Conservation (phyloP, 2,888 invertebrate species). For the Isotomurus palustris region DNA sequence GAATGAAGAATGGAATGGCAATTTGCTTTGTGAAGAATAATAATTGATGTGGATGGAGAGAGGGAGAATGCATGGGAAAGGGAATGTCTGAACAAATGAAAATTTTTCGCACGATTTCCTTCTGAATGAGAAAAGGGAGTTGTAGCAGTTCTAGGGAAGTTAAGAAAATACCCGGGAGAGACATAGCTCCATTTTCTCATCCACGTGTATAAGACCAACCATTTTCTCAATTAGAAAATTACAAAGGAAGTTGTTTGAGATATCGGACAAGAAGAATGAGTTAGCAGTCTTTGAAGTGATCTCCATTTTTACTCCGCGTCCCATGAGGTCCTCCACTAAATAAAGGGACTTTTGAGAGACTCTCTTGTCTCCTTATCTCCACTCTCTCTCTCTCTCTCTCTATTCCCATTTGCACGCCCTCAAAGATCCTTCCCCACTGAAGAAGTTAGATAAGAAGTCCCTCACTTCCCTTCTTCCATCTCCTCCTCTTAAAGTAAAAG, state of each 20-base stretch:
- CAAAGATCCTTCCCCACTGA: too few species aligned
- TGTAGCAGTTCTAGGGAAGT: slow-evolving; percentile 23
- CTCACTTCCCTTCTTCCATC: too few species aligned
- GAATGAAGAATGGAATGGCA: neutral
- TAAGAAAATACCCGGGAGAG: slow-evolving; percentile 32
- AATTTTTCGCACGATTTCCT: slow-evolving; percentile 43
- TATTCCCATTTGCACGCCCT: too few species aligned
- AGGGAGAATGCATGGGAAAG: slow-evolving; percentile 6
- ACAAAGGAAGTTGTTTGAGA: slow-evolving; percentile 26
- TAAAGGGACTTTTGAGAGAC: too few species aligned
- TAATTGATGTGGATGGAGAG: neutral
- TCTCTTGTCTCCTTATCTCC: too few species aligned
- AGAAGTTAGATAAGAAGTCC: too few species aligned
- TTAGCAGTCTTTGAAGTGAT: too few species aligned
- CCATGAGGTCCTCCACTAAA: too few species aligned
- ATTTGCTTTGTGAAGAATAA: slow-evolving; percentile 10
- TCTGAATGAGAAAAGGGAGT: slow-evolving; percentile 32
- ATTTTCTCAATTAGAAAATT: slow-evolving; percentile 5
- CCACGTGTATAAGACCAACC: neutral
- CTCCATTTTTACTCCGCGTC: too few species aligned
- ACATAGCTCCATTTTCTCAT: slow-evolving; percentile 11
- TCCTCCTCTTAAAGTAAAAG: too few species aligned
- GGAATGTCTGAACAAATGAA: slow-evolving; percentile 31
- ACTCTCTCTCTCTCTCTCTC: too few species aligned
- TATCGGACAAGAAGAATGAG: slow-evolving; percentile 5